phyloP scores from a whole-genome alignment of 2,888 invertebrate genomes.

The Euclidia mi region DNA sequence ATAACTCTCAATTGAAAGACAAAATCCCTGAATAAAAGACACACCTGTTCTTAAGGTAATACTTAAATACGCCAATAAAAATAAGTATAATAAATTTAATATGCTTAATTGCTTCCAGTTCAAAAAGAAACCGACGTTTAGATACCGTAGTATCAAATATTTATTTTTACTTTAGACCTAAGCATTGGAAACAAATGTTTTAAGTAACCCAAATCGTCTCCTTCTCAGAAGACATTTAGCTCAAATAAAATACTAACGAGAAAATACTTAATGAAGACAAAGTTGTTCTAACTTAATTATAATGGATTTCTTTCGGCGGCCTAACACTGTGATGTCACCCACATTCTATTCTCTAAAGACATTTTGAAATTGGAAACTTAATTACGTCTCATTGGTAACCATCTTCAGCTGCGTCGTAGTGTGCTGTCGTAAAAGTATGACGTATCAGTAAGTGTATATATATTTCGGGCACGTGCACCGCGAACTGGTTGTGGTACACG shows the following conservation, averaged over 20 bases:
- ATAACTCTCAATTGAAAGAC: too few relatives aligned
- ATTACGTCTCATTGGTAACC: conserved; percentile 41
- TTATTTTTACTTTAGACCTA: background rate
- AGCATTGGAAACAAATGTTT: background rate
- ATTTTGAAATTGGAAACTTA: conserved; percentile 26
- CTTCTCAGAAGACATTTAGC: conserved; percentile 1
- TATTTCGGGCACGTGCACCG: conserved; percentile 96
- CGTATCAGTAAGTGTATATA: too few relatives aligned
- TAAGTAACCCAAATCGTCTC: conserved; percentile 9
- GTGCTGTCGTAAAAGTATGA: too few relatives aligned
- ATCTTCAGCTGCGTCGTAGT: background rate
- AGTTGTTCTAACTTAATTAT: conserved; percentile 31
- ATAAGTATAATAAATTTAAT: too few relatives aligned
- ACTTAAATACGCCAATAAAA: too few relatives aligned
- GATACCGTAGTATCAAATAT: background rate
- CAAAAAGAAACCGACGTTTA: too few relatives aligned
- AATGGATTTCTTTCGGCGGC: conserved; percentile 32
- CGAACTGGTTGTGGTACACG: conserved; percentile 95
- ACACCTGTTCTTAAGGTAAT: too few relatives aligned
- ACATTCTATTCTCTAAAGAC: conserved; percentile 4
- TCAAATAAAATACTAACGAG: conserved; percentile 11
- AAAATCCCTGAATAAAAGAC: too few relatives aligned
- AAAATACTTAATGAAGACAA: conserved; percentile 28
- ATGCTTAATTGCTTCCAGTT: too few relatives aligned
- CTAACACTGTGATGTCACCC: conserved; percentile 9